These are phyloP conservation scores for Thripadectes ignobilis DNA, from an alignment of 2,797 vertebrate species.

Conservation along the genomic window DNA sequence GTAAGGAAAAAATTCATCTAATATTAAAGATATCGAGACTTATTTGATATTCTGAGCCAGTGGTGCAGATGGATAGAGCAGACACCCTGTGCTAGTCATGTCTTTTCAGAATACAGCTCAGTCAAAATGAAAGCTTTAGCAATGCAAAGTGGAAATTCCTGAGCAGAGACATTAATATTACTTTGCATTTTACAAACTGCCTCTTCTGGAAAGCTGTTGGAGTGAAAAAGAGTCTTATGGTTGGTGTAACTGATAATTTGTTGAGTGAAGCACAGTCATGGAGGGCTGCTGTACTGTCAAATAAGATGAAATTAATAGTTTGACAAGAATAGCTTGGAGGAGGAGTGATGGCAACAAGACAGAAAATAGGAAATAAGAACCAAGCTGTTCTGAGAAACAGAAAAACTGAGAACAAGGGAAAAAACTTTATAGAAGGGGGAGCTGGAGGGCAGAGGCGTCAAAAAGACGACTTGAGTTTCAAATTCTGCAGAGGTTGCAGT, in stretches of 20 bases:
- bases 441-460: not conserved
- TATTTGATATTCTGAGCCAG: slow-evolving; percentile 35
- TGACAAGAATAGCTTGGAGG: slow-evolving; percentile 45
- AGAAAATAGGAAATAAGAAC: slow-evolving; percentile 29
- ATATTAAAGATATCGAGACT: not conserved
- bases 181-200: slow-evolving; percentile 55
- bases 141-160: slow-evolving; percentile 31
- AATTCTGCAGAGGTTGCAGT: not conserved
- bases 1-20: not conserved
- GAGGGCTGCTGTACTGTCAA: slow-evolving; percentile 39
- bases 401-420: slow-evolving; percentile 1
- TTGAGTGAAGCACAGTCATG: not conserved
- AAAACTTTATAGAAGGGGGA: not conserved
- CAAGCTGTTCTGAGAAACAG: no score
- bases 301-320: slow-evolving; percentile 45
- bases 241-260: slow-evolving; percentile 44
- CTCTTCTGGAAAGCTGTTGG: slow-evolving; percentile 15
- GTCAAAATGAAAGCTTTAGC: slow-evolving; percentile 45
- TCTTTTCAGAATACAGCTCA: slow-evolving; percentile 27
- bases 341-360: slow-evolving; percentile 37
- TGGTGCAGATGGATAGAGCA: slow-evolving; percentile 31
- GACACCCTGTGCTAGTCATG: not conserved
- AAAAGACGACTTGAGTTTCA: not conserved
- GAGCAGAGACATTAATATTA: slow-evolving; percentile 41
- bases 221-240: slow-evolving; percentile 43